Evolutionary conservation across 2,797 vertebrate species (phyloP).

Genomic region (Silurus aristotelis): DNA sequence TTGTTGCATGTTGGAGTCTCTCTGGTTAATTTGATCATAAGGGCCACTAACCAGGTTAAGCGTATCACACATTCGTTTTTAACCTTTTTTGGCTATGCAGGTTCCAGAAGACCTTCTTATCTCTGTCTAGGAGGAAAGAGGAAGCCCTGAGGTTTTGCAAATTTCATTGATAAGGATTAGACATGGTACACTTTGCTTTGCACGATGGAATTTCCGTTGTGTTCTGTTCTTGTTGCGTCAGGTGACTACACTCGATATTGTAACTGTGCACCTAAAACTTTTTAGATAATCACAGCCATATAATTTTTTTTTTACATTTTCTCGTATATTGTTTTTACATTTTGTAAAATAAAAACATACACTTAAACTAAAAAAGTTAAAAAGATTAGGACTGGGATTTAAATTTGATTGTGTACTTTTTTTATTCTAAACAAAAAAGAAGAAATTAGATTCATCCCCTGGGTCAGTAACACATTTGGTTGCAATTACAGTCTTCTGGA

Average conservation of each 20-base stretch:
- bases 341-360: background rate
- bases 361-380: too few species aligned
- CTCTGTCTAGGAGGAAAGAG: conserved; percentile 16
- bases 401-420: background rate
- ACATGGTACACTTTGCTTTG: background rate
- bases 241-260: background rate
- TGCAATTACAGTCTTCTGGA: background rate
- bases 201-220: conserved; percentile 14
- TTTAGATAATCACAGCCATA: too few species aligned
- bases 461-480: background rate
- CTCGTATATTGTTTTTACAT: background rate
- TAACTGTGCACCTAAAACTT: background rate
- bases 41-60: conserved; percentile 21
- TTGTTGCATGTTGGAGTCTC: background rate
- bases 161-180: conserved; percentile 31
- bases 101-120: conserved; percentile 26
- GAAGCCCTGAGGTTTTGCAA: conserved; percentile 35
- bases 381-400: background rate
- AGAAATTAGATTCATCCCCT: background rate
- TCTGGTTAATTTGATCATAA: background rate
- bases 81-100: background rate
- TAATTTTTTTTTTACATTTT: too few species aligned
- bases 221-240: background rate
- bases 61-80: conserved; percentile 18
- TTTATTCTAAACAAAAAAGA: background rate